These are phyloP conservation scores for Pogoniulus pusillus DNA, from an alignment of 2,797 vertebrate species.

Conservation along the genomic window DNA sequence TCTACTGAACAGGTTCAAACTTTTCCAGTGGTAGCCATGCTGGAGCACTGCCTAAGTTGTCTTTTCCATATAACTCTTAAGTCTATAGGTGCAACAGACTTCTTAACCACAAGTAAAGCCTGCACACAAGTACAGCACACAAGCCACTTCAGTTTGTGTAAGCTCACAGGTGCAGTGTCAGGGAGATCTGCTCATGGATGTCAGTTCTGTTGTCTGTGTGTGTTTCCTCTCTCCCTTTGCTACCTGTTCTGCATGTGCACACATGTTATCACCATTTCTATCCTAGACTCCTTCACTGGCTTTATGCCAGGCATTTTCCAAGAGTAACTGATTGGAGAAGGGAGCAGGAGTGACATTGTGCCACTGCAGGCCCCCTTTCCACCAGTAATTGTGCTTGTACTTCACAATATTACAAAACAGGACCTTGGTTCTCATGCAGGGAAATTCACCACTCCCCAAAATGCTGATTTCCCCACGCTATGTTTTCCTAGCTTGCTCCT, in stretches of 20 bases:
- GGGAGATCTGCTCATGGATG: neutral
- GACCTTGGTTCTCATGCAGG: neutral
- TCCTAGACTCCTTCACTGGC: neutral
- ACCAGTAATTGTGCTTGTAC: neutral
- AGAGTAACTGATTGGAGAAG: neutral
- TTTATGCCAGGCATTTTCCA: neutral
- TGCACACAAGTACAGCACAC: no score
- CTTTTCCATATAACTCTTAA: neutral
- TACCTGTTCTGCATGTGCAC: rapidly evolving
- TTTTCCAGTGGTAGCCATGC: neutral
- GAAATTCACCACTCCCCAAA: neutral
- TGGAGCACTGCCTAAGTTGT: rapidly evolving
- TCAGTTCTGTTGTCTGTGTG: rapidly evolving
- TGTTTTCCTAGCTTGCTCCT: neutral
- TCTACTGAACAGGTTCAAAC: neutral
- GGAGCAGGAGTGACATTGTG: neutral
- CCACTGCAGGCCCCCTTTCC: neutral
- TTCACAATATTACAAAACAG: neutral
- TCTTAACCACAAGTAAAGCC: neutral
- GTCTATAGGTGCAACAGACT: neutral
- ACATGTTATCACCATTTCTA: neutral
- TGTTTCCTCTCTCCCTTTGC: neutral
- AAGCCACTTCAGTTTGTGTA: neutral
- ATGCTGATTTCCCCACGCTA: neutral
- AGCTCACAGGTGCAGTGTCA: rapidly evolving